These are phyloP conservation scores for Lacanobia wlatinum DNA, from an alignment of 2,888 invertebrate species.

Conservation along the genomic window DNA sequence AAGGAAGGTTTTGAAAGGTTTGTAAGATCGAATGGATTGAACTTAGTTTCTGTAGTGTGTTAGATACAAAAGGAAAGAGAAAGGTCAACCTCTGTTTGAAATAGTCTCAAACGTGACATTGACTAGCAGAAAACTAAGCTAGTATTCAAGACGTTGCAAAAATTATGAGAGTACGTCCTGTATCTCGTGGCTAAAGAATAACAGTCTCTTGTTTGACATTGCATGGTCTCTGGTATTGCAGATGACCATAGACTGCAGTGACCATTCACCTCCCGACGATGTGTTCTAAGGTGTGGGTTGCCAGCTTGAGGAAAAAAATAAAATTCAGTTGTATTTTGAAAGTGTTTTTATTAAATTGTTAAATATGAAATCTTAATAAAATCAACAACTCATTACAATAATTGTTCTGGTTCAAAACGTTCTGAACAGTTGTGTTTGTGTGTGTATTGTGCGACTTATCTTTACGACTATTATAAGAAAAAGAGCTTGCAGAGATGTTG, in stretches of 20 bases:
- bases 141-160: slow-evolving; percentile 6
- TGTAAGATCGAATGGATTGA: background rate
- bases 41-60: background rate
- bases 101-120: slow-evolving; percentile 17
- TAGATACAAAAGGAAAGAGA: background rate
- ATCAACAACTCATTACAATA: slow-evolving; percentile 37
- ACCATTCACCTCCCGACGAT: too few relatives aligned
- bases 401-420: slow-evolving; percentile 36
- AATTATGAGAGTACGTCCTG: background rate
- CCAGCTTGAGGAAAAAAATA: slow-evolving; percentile 9
- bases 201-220: too few relatives aligned
- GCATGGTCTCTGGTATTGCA: too few relatives aligned
- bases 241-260: too few relatives aligned
- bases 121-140: background rate
- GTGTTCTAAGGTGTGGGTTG: background rate
- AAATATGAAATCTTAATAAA: slow-evolving; percentile 56
- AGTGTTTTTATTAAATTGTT: slow-evolving; percentile 65
- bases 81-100: background rate
- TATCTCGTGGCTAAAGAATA: too few relatives aligned
- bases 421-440: slow-evolving; percentile 38
- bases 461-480: slow-evolving; percentile 38
- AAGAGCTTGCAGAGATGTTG: slow-evolving; percentile 25
- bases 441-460: slow-evolving; percentile 54
- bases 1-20: background rate
- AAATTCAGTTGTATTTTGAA: slow-evolving; percentile 34